Evolutionary conservation across 2,113 vertebrate genomes (phyloP), one percentile per base, ranked within the genome.

Genomic region (Dasyornis broadbenti): DNA sequence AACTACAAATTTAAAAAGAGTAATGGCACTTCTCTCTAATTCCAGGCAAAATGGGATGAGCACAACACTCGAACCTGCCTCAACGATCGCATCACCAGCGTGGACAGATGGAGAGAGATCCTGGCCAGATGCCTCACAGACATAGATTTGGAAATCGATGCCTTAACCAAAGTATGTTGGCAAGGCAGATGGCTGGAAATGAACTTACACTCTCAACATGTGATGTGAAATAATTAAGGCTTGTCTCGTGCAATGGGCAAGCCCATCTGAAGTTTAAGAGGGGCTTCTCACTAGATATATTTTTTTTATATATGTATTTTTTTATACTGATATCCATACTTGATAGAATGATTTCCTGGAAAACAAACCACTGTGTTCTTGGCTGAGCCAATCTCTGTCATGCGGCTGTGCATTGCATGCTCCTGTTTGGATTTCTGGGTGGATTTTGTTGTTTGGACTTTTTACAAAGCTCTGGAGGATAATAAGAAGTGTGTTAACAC

Each of bases 21-120:
- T 80, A n/a, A 86, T 24, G 13, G 37, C 2, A 3, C 78, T 73
- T 96, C 45, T 70, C 47, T 76, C 57, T 84, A 33, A 93, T 94
- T 95, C 50, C 95, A 99, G 99, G 98, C 99, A 2, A 92, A 75
- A 68, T 99, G 99, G 99, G 98, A 99, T 71, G 98, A 99, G 94
- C 97, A 96, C 0, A 97, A 99, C 79, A 99, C 97, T 45, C 97
- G 83, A 65, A 98, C 97, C 27, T 97, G 97, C 50, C 96, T 99
- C 88, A 95, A 94, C 4, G 98, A 99, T 63, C 98, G 99, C 9
- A 97, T 99, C 24, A 95, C 93, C 92, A 98, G 96, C 0, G 95
- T 99, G 61, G 96, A 97, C 65, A 98, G 97, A 37, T 99, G 98
- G 98, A 99, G 98, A 37, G 98, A 99, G 69, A 95, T 64, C 18